Base-by-base conservation (phyloP, 2,888 invertebrate genomes). In the Macrosiphum euphorbiae region DNA sequence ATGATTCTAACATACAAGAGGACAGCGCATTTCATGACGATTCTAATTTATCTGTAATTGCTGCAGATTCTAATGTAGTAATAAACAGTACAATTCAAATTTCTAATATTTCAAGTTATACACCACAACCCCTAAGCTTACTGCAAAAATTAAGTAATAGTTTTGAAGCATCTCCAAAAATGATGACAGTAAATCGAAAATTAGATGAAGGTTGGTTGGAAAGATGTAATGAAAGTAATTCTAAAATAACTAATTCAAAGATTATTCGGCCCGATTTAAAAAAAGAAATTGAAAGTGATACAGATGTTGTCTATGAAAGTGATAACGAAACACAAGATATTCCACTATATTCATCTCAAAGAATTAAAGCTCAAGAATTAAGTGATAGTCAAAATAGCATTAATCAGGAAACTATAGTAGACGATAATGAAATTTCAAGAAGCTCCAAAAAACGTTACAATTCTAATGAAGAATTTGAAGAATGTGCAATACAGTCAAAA, bases 221-320 rank as follows among this genome's bases (percentile, higher is more conserved):
- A 88, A 96, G 97, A 95, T 96, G 96, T 94, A 95, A 96, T 13
- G 95, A 95, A 61, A 95, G 61, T 85, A 94, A 55, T 84, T 94
- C 94, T 50, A 58, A 85, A 41, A 44, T 61, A 88, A 87, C 58
- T 47, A 92, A 91, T 92, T 67, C 50, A 26, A 88, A 90, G 16
- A 86, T 86, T 35, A 41, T 86, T 61, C 24, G 44, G 16, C 16
- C 85, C 26, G 47, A 86, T 89, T n/a, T 44, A 50, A 92, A 92
- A 20, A 55, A 91, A 58, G 85, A 87, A 55, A 95, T 95, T 94
- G 94, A 94, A 90, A 94, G 95, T 50, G 94, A 94, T 95, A 97
- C 97, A 95, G 98, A 98, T 95, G 96, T 97, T 94, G 96, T 97
- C 92, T 97, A 96, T 28, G 97, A 97, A 95, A 97, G 97, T 96